Evolutionary conservation across 2,888 invertebrate genomes (phyloP).

Genomic region (Caenorhabditis afra): DNA sequence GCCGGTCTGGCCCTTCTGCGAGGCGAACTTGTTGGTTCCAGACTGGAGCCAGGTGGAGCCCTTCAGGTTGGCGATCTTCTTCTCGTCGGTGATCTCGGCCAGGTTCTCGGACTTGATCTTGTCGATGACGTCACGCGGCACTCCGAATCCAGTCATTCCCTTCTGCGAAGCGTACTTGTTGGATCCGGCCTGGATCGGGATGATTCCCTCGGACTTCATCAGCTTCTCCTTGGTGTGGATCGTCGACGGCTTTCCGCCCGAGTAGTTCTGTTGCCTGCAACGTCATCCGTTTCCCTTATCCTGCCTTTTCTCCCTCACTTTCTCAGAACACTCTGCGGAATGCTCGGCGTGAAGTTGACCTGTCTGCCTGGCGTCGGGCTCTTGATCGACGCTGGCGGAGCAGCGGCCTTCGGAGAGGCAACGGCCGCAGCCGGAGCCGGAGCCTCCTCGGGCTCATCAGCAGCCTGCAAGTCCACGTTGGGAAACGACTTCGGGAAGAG

Average conservation of each 20-base stretch:
- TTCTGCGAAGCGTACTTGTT: slow-evolving; percentile 80
- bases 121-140: slow-evolving; percentile 80
- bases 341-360: slow-evolving; percentile 60
- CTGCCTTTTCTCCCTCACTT: slow-evolving; percentile 41
- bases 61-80: slow-evolving; percentile 79
- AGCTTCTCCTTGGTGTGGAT: slow-evolving; percentile 79
- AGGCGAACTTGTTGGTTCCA: slow-evolving; percentile 81
- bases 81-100: slow-evolving; percentile 78
- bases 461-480: slow-evolving; percentile 32
- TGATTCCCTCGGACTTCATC: slow-evolving; percentile 79
- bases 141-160: slow-evolving; percentile 80
- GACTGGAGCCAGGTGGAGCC: slow-evolving; percentile 79
- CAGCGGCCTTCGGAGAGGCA: slow-evolving; percentile 60
- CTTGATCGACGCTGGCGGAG: slow-evolving; percentile 70
- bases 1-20: slow-evolving; percentile 80
- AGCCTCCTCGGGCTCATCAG: slow-evolving; percentile 62
- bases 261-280: slow-evolving; percentile 75
- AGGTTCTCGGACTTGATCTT: slow-evolving; percentile 80
- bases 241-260: slow-evolving; percentile 78
- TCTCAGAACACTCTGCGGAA: slow-evolving; percentile 66
- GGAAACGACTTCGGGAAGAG: slow-evolving; percentile 5
- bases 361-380: slow-evolving; percentile 71
- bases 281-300: background rate
- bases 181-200: slow-evolving; percentile 80
- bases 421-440: slow-evolving; percentile 64